Base-by-base conservation (phyloP, 1,140 invertebrate genomes). In the Cataglyphis hispanica region DNA sequence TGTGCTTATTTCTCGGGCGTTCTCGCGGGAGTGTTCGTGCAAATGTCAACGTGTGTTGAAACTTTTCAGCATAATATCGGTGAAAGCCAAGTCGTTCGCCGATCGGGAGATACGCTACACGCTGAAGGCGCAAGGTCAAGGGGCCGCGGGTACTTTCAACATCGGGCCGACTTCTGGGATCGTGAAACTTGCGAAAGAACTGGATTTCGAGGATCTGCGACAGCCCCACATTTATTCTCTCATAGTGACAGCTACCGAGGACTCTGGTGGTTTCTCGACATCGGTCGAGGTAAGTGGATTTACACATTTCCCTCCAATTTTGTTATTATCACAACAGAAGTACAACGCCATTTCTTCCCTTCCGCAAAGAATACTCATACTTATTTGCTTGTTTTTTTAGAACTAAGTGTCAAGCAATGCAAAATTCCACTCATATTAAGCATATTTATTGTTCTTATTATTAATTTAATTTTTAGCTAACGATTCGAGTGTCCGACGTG, bases 81-180 rank as follows among this genome's bases (percentile, higher is more conserved):
- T 99, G 78, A 99, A 99, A 95, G 98, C 98, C 0, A 99, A 99
- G 94, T 99, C 98, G 6, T 99, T 99, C 94, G 98, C 98, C 72
- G 98, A 99, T 95, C 97, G 98, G 50, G 98, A 99, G 94, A 99
- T 99, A 87, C 96, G 98, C 2, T 99, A 99, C 95, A 99, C 98
- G 0, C 92, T 99, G 84, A 98, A 99, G 95, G 98, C 98, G 3
- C 97, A 98, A 95, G 98, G 98, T 6, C 98, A 98, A 95, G 98
- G 98, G 2, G 98, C 98, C 6, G 98, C 98, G 11, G 98, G 98
- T 25, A 99, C 98, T 0, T 99, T 99, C 92, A 99, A 99, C 94
- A 99, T 99, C 91, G 98, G 98, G 4, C 98, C 98, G 6, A 98
- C 98, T 27, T 98, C 98, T 25, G 98, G 98, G 31, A 98, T 99